A percentile compares a stretch with the other conserved stretches of the same genome.
phyloP scores from a whole-genome alignment of 2,113 vertebrate genomes.

The Nothobranchius kuhntae region DNA sequence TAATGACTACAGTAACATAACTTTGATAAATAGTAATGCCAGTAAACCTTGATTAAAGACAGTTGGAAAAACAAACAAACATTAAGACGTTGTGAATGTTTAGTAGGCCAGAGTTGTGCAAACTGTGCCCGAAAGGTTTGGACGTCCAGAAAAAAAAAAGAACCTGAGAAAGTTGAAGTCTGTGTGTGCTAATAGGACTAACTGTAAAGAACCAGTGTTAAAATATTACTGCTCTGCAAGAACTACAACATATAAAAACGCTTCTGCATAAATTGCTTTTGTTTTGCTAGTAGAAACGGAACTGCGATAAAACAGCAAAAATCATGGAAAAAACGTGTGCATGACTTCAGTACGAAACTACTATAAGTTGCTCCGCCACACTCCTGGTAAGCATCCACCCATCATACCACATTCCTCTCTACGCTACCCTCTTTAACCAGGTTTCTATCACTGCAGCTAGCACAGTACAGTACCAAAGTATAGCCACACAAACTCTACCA shows the following conservation, averaged over 20 bases:
- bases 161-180: conserved; percentile 75
- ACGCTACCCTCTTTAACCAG: conserved; percentile 47
- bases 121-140: conserved; percentile 65
- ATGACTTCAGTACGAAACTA: conserved; percentile 58
- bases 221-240: conserved; percentile 71
- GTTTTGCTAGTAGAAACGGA: conserved; percentile 40
- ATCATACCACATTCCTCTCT: conserved; percentile 52
- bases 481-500: conserved; percentile 54
- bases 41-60: conserved; percentile 61
- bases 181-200: conserved; percentile 72
- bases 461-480: conserved; percentile 65
- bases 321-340: conserved; percentile 60
- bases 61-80: conserved; percentile 61
- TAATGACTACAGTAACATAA: conserved; percentile 73
- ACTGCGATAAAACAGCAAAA: conserved; percentile 45
- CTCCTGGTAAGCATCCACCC: conserved; percentile 40
- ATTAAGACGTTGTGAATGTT: conserved; percentile 65
- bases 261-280: conserved; percentile 59
- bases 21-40: conserved; percentile 60
- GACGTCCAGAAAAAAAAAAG: conserved; percentile 49
- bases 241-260: conserved; percentile 68
- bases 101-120: conserved; percentile 70
- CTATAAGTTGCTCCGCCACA: conserved; percentile 33
- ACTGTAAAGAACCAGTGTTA: conserved; percentile 72
- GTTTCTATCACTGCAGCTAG: conserved; percentile 54